Base-by-base conservation (phyloP, 2,113 vertebrate species). In the Psophia crepitans region DNA sequence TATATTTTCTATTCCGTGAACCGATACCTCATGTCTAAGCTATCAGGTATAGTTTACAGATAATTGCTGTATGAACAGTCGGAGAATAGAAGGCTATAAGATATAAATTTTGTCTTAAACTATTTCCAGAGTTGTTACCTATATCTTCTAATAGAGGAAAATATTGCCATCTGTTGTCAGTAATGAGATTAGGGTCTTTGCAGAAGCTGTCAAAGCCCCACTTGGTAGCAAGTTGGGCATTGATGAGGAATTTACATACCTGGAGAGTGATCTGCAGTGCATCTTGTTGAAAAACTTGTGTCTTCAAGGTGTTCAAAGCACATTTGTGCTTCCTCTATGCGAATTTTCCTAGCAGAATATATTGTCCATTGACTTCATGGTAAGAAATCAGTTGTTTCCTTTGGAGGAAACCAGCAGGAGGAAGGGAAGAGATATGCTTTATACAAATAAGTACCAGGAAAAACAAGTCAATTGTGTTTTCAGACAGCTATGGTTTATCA, bases 121-220 rank as follows among this genome's bases (percentile, higher is more conserved):
- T 18, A 21, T 85, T 85, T 48, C 51, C 44, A 61, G 14, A 22
- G 8, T 43, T 76, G 48, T 43, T 78, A 37, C 32, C 56, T 51
- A 17, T 48, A 8, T 48, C 49, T 83, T 41, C 57, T 53, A 64
- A 80, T n/a, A 76, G 57, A 76, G 75, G 84, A 75, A 49, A 80
- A 95, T 76, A 46, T 83, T 95, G 84, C 63, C 66, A 46, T 68
- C 66, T 86, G 87, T 91, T 94, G 76, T 80, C 58, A 63, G 61
- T 77, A 86, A 73, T 61, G 48, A 85, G 43, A 53, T 20, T 5
- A 5, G 60, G 71, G 61, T 37, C 24, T 53, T 44, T 68, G 51
- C 19, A 49, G 79, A 51, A 43, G 14, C 22, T 11, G 3, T 35
- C 37, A 81, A 61, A 79, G 18, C 15, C 49, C 68, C 19, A 5